These are phyloP conservation scores for Vandiemenella viatica DNA, from an alignment of 2,888 invertebrate genomes.

Conservation along the genomic window DNA sequence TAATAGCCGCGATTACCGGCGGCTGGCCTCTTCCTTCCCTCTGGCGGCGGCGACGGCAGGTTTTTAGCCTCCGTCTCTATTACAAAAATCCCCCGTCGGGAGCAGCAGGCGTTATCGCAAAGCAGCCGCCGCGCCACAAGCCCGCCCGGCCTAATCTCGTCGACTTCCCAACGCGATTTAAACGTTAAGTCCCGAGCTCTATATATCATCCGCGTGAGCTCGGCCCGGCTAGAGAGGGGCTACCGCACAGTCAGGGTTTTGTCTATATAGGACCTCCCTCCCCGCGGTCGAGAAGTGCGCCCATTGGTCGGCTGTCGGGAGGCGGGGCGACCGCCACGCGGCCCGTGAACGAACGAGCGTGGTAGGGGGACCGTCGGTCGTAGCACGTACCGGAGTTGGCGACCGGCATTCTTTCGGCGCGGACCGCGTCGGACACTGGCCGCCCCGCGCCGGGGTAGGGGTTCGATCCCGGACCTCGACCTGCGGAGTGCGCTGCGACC, in stretches of 20 bases:
- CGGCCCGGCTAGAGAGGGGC: constrained; percentile 21
- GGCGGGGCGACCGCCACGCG: too few relatives aligned
- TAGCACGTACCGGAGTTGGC: background rate
- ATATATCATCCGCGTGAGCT: constrained; percentile 46
- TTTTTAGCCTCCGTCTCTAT: constrained; percentile 15
- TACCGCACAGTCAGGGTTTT: constrained; percentile 13
- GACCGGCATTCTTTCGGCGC: background rate
- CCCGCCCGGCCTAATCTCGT: constrained; percentile 49
- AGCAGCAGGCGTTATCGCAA: constrained; percentile 38
- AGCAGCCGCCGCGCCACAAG: constrained; percentile 28
- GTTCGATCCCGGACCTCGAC: background rate
- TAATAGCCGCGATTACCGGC: constrained; percentile 23
- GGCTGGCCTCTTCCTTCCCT: constrained; percentile 24
- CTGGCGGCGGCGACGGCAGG: constrained; percentile 2
- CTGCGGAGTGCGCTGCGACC: too few relatives aligned
- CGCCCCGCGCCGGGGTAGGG: background rate
- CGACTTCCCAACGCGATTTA: constrained; percentile 62
- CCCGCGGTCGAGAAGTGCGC: too few relatives aligned
- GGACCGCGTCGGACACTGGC: background rate
- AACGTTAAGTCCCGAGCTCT: constrained; percentile 55
- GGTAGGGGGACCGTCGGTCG: background rate
- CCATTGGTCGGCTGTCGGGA: too few relatives aligned
- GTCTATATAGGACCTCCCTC: background rate
- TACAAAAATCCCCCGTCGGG: constrained; percentile 18
- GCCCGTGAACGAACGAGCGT: too few relatives aligned